These are phyloP conservation scores for Machaerirhynchus nigripectus DNA, from an alignment of 2,113 vertebrate species.

Conservation along the genomic window DNA sequence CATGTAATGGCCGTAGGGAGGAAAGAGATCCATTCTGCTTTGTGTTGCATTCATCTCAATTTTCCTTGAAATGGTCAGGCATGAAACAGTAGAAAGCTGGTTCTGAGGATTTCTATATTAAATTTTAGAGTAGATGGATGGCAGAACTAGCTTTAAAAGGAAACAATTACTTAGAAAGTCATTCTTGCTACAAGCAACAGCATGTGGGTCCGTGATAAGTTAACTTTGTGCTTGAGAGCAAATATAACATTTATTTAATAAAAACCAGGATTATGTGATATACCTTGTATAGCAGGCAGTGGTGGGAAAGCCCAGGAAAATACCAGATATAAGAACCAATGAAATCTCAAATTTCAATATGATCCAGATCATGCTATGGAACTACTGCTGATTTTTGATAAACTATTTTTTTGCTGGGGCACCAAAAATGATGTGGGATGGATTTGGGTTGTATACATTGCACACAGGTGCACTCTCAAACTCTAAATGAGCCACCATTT, in stretches of 20 bases:
- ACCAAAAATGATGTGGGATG: background rate
- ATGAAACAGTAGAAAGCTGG: background rate
- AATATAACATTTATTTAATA: background rate
- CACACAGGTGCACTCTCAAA: background rate
- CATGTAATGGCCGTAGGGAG: background rate
- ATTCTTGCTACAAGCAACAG: background rate
- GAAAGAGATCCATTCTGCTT: background rate
- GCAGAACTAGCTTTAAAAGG: background rate
- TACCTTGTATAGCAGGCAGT: accelerated
- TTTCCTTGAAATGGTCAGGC: background rate
- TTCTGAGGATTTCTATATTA: background rate
- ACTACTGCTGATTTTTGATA: background rate
- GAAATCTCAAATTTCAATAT: background rate
- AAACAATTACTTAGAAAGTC: background rate
- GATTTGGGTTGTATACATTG: background rate
- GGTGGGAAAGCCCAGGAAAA: background rate
- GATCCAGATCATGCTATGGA: background rate
- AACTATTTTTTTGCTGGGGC: background rate
- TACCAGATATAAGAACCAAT: background rate
- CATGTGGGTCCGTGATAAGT: background rate
- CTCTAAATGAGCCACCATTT: background rate
- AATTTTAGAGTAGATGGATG: background rate
- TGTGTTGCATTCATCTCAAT: background rate
- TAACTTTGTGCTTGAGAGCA: background rate
- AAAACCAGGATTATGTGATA: background rate